Conservation (phyloP, 2,888 invertebrate species). For the Esperia sulphurella region DNA sequence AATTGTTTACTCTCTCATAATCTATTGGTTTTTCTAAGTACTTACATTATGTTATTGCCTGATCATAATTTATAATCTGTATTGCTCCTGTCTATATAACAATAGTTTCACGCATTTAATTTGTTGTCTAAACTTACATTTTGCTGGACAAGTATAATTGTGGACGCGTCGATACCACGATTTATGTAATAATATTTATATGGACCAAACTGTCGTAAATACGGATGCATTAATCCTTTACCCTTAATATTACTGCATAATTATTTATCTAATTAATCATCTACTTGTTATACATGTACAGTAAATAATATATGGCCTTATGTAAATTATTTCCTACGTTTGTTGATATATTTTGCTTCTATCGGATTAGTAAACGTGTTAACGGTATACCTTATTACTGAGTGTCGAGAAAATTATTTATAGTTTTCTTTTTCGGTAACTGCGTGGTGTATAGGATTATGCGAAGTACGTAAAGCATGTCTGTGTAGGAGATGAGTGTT, state of each 20-base stretch:
- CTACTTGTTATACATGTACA: conserved; percentile 77
- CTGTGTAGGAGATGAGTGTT: conserved; percentile 67
- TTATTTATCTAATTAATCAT: conserved; percentile 74
- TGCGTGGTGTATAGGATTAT: conserved; percentile 57
- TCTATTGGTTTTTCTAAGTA: neutral
- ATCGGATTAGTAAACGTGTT: conserved; percentile 49
- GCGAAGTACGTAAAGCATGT: conserved; percentile 50
- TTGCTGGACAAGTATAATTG: conserved; percentile 12
- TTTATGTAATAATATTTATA: conserved; percentile 75
- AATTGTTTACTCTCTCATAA: neutral
- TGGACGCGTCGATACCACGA: conserved; percentile 28
- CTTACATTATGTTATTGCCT: neutral
- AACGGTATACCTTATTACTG: conserved; percentile 35
- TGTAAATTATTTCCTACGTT: conserved; percentile 71
- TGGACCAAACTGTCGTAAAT: conserved; percentile 78
- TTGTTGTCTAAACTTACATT: neutral
- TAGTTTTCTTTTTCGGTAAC: conserved; percentile 41
- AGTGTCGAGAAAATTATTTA: conserved; percentile 35
- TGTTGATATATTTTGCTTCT: conserved; percentile 61
- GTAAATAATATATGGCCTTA: conserved; percentile 76
- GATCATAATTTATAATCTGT: too few relatives aligned
- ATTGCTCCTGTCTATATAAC: too few relatives aligned
- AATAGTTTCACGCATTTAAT: neutral
- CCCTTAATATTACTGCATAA: conserved; percentile 70
- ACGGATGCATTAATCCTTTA: conserved; percentile 73